These are phyloP conservation scores for Pollenia angustigena DNA, from an alignment of 2,888 invertebrate species.

Conservation along the genomic window DNA sequence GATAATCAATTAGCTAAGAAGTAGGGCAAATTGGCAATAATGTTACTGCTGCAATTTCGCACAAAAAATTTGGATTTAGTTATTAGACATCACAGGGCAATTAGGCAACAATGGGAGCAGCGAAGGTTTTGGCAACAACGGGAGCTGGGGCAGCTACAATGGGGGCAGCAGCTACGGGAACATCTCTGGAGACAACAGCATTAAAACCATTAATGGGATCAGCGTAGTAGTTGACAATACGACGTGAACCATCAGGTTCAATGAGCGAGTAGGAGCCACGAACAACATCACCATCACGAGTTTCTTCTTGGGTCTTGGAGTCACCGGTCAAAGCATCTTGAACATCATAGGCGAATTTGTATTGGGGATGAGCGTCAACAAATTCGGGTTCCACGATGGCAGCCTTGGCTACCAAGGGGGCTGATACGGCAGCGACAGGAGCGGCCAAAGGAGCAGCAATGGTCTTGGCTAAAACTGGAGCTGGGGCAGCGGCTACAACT, in stretches of 20 bases:
- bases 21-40: conserved; percentile 58
- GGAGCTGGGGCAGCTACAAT: conserved; percentile 81
- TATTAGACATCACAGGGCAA: conserved; percentile 32
- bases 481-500: conserved; percentile 76
- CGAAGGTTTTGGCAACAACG: conserved; percentile 78
- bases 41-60: not conserved
- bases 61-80: not conserved
- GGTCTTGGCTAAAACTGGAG: conserved; percentile 72
- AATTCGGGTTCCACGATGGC: conserved; percentile 80
- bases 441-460: conserved; percentile 75
- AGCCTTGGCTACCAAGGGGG: conserved; percentile 75
- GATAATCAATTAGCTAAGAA: conserved; percentile 50
- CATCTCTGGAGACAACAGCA: conserved; percentile 84
- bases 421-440: conserved; percentile 70
- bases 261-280: conserved; percentile 85
- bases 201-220: conserved; percentile 85
- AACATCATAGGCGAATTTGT: conserved; percentile 85
- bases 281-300: conserved; percentile 85
- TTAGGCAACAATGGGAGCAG: conserved; percentile 80
- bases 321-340: conserved; percentile 85
- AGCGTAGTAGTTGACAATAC: conserved; percentile 85
- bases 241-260: conserved; percentile 85
- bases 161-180: conserved; percentile 83
- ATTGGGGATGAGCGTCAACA: conserved; percentile 84
- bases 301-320: conserved; percentile 85